Base-by-base conservation (phyloP, 92 coral and sea anemone species). In the Montipora capitata region DNA sequence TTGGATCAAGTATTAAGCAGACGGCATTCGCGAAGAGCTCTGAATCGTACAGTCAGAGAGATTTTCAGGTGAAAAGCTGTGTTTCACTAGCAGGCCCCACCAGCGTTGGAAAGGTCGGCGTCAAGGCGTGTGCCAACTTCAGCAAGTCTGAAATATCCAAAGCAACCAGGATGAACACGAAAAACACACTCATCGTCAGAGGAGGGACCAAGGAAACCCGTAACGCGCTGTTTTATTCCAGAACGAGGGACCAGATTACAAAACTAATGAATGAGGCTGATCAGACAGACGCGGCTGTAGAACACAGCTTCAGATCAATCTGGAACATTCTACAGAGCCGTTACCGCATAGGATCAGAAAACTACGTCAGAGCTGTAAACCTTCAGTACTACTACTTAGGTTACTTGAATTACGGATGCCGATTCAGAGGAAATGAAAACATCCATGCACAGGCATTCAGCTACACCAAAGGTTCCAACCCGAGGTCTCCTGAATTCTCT, bases 11-110 rank as follows among this genome's bases (percentile, higher is more conserved):
- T 20, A 40, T 68, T 9, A 68, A 3, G 41, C 73, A 68, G 89
- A 68, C 73, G 42, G 1, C 73, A 12, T 68, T 68, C 43, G 73
- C 73, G 44, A 7, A 68, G 42, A 68, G 73, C 38, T 68, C 73
- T 38, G 5, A 35, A 6, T 38, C 73, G 73, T 68, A 68, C 73
- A 68, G 73, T 68, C 13, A 68, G 73, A 68, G 73, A 68, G 73
- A 68, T 68, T 68, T 68, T 5, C 41, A 68, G 42, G 73, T 68
- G 73, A 68, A 68, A 68, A 68, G 73, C 73, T 68, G 73, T 68
- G 73, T 68, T 35, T 38, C 48, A 12, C 41, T 68, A 20, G 73
- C 73, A 35, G 73, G 73, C 42, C 73, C 73, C 18, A 68, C 73
- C n/a, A 17, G 41, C 10, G 73, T 68, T 0, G 73, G 73, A 3